Percentiles rank a stretch among this genome's conserved stretches.
Conservation (phyloP, 2,113 vertebrate species). For the rabbit (Oryctolagus cuniculus) region mOryCun1.1 NC_091433.1:34376001-34376500, state of each 20-base stretch:
- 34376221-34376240: background rate
- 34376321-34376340: background rate
- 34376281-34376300: background rate
- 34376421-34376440: background rate
- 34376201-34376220: background rate
- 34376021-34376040: constrained; percentile 3
- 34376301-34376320: background rate
- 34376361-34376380: background rate
- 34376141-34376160: background rate
- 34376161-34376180: background rate
- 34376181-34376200: background rate
- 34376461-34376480: background rate
- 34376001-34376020: background rate
- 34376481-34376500: background rate
- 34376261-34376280: background rate
- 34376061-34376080: constrained; percentile 7
- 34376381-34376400: background rate
- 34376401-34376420: background rate
- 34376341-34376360: background rate
- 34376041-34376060: constrained; percentile 6
- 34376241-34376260: background rate
- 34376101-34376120: background rate
- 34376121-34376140: constrained; percentile 37
- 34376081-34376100: constrained; percentile 31
- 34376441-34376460: background rate